Evolutionary conservation across 2,113 vertebrate genomes (phyloP).

Genomic region (Forbesichthys papilliferus): DNA sequence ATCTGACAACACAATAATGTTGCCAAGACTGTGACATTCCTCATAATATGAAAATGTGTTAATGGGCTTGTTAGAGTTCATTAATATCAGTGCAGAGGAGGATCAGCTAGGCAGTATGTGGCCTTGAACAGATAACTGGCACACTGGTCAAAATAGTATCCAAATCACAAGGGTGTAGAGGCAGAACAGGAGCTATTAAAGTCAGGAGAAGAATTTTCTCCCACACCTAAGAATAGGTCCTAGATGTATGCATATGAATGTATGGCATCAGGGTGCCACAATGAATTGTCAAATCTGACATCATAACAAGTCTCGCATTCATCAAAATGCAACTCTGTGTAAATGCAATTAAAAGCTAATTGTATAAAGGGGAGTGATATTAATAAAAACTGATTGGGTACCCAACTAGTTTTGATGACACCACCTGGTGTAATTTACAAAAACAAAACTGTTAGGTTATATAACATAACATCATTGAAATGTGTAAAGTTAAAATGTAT

Average conservation of each 20-base stretch:
- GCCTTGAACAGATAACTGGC: constrained; percentile 67
- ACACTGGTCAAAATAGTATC: constrained; percentile 75
- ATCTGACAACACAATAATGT: constrained; percentile 1
- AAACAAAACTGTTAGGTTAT: no score
- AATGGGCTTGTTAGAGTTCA: constrained; percentile 4
- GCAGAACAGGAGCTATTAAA: constrained; percentile 49
- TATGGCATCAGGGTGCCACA: constrained; percentile 47
- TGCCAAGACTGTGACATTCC: background rate
- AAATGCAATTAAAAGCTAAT: background rate
- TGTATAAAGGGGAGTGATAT: background rate
- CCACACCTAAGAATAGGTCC: constrained; percentile 46
- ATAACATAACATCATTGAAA: no score
- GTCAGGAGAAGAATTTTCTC: constrained; percentile 45
- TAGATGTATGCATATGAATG: constrained; percentile 36
- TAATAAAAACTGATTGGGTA: no score
- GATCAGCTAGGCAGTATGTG: constrained; percentile 25
- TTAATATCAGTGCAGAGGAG: constrained; percentile 30
- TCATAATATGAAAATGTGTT: background rate
- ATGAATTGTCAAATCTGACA: constrained; percentile 42
- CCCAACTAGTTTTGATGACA: no score
- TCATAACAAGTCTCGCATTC: no score
- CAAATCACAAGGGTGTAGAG: constrained; percentile 71
- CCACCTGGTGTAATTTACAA: no score
- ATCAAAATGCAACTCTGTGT: background rate
- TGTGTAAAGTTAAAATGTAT: no score